Base-by-base conservation (phyloP, 2,797 vertebrate genomes). In the Luscinia luscinia region DNA sequence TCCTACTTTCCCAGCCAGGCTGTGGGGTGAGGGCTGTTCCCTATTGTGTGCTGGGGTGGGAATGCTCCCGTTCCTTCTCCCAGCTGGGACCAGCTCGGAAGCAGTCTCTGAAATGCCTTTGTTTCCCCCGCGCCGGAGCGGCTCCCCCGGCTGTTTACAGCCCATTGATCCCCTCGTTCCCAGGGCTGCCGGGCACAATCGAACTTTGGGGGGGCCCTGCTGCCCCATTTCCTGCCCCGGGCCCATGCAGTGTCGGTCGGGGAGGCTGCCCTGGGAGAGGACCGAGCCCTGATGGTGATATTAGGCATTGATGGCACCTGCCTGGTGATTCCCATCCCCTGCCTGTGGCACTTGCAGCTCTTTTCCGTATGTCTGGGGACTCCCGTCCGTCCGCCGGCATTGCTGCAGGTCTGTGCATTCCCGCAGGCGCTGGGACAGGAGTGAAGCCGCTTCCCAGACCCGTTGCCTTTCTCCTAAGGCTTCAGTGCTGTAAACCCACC, bases 111-210 rank as follows among this genome's bases (percentile, higher is more conserved):
- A 77, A 77, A n/a, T 10, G 63, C 88, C 70, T 95, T 96, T 95
- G 94, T 91, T 90, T 38, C 0, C 89, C 48, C 83, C 0, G 43
- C 64, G 94, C 32, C 86, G 9, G 23, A 72, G 85, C 0, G 84
- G 59, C 94, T 95, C 92, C 93, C 48, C 21, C 0, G 14, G 28
- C 84, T 84, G 51, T 84, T 94, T 89, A 89, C 51, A 92, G 80
- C 86, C 90, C 86, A 89, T 95, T 92, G 90, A 95, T 69, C 46
- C 7, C 49, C 66, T 43, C 16, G 62, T 94, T 96, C 93, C 90
- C 95, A 95, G 77, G 57, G 26, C 55, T 4, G 32, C 75, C 1
- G 43, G 92, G 94, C 92, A 94, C 94, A 92, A 80, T 92, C 1
- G 64, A n/a, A 61, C 91, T 76, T 66, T 91, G 94, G 63, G 9